Percentiles rank a stretch among this genome's conserved stretches.
Evolutionary conservation across 2,113 vertebrate genomes (phyloP).

Genomic region (Tyto alba): DNA sequence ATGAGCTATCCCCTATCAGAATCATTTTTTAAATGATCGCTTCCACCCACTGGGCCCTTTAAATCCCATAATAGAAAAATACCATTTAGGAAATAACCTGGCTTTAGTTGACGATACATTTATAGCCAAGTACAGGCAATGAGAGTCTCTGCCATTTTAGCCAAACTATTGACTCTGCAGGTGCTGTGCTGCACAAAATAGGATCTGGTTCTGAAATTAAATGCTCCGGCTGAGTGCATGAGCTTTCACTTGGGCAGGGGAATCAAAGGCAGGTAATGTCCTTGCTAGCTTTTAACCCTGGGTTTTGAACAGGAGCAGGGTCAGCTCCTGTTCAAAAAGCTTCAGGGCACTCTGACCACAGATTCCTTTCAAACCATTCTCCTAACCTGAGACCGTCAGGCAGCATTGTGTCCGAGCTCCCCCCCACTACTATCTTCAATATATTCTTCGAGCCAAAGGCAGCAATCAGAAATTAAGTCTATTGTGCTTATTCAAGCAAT

Average conservation of each 20-base stretch:
- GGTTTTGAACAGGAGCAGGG: neutral
- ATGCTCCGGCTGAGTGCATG: neutral
- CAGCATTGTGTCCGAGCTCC: neutral
- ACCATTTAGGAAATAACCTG: neutral
- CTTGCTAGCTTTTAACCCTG: slow-evolving; percentile 9
- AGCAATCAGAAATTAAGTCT: neutral
- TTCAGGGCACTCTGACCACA: neutral
- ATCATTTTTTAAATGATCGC: neutral
- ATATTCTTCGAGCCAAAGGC: neutral
- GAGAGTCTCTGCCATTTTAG: neutral
- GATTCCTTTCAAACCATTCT: neutral
- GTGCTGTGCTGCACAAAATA: neutral
- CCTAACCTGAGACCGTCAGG: neutral
- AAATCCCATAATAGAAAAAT: neutral
- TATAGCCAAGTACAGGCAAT: neutral
- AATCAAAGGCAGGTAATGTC: slow-evolving; percentile 1
- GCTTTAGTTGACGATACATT: neutral
- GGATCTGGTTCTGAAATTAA: neutral
- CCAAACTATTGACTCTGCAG: neutral
- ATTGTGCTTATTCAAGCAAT: neutral
- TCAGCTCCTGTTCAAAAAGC: neutral
- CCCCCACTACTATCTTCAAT: neutral
- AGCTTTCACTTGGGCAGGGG: neutral
- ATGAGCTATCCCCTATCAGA: neutral
- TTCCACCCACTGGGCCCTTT: neutral